Conservation (phyloP, 2,797 vertebrate species). For the Gambusia yucatana region DNA sequence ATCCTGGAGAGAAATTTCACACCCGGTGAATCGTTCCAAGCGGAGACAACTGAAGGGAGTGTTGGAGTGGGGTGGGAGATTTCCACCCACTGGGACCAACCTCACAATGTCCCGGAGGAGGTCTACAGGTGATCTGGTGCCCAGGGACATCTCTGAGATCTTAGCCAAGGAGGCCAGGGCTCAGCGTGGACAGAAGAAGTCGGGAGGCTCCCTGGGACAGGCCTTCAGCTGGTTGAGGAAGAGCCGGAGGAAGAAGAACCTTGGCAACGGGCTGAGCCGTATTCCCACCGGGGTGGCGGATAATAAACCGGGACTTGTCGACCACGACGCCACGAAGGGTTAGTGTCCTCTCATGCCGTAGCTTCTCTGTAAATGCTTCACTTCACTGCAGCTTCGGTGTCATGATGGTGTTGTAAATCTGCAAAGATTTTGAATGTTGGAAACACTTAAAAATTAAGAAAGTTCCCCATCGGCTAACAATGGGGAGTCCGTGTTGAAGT, state of each 20-base stretch:
- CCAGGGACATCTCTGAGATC: slow-evolving; percentile 81
- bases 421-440: neutral
- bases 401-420: no score
- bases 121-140: slow-evolving; percentile 82
- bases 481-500: no score
- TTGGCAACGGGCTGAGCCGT: slow-evolving; percentile 56
- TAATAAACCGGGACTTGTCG: slow-evolving; percentile 55
- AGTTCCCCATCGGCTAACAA: neutral
- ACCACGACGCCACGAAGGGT: slow-evolving; percentile 75
- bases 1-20: slow-evolving; percentile 15
- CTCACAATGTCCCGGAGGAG: slow-evolving; percentile 82
- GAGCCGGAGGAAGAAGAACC: slow-evolving; percentile 78
- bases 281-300: slow-evolving; percentile 43
- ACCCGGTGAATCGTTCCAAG: slow-evolving; percentile 12
- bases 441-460: neutral
- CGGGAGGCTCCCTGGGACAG: slow-evolving; percentile 83
- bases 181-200: slow-evolving; percentile 82
- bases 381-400: neutral
- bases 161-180: slow-evolving; percentile 77
- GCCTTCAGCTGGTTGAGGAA: slow-evolving; percentile 90
- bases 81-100: slow-evolving; percentile 21
- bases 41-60: slow-evolving; percentile 5
- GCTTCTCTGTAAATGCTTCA: neutral
- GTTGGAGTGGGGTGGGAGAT: slow-evolving; percentile 2
- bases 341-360: slow-evolving; percentile 21